Evolutionary conservation across 2,113 vertebrate species (phyloP), one percentile per base, ranked within the genome.

Genomic region (Herpailurus yagouaroundi): DNA sequence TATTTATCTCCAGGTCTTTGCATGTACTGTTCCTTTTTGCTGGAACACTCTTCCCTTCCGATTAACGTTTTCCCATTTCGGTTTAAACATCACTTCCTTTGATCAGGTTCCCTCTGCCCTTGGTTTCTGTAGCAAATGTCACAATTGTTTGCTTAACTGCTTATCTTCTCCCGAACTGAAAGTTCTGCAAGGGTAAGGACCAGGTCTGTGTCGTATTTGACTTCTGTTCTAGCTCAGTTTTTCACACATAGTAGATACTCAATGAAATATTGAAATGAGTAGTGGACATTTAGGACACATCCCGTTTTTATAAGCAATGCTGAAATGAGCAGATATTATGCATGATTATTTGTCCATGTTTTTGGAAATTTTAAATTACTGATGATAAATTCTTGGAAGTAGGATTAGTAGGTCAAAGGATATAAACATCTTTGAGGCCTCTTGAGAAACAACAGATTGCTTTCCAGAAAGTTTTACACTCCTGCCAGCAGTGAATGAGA

Each of bases 381-480:
- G 71, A 55, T 0, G 38, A 94, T 48, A 82, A 68, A n/a, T 97
- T 97, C 91, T 81, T 94, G 69, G 68, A 96, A 95, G 80, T 64
- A 95, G 69, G 87, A 74, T 86, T 88, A 63, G 21, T 89, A 57
- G 69, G 93, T 95, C 84, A 92, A 48, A 90, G 63, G 7, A 45
- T 31, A 77, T 55, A 94, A 94, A 91, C 76, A 93, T 92, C 55
- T 82, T 33, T 27, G 83, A 60, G 12, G 41, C 63, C 87, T 81
- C 63, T 94, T 80, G 76, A 96, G 63, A 92, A 81, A 84, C 9
- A 11, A 50, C 19, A 71, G 14, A 57, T 63, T 77, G 36, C 45
- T 93, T 96, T 94, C 77, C 71, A 94, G 81, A 95, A 95, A 63
- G 64, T 71, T 95, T 63, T 84, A 57, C 4, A 38, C 19, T 79